phyloP scores from a whole-genome alignment of 2,113 vertebrate species.

The Strix uralensis region DNA sequence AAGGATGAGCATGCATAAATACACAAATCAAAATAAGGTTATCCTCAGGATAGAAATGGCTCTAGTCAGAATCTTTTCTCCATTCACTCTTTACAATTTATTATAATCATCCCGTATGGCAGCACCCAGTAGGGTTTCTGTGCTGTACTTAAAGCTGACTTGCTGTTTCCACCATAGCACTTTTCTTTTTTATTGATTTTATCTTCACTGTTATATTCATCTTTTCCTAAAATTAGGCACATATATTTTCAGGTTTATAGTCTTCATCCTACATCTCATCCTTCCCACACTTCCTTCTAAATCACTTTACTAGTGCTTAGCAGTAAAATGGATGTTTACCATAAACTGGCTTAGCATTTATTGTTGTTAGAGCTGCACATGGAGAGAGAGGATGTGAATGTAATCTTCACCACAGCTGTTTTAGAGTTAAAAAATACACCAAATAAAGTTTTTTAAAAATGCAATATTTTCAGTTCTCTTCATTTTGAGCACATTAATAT shows the following conservation, averaged over 20 bases:
- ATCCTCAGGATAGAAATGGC: slow-evolving; percentile 25
- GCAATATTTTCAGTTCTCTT: neutral
- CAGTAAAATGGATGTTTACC: slow-evolving; percentile 29
- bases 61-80: slow-evolving; percentile 37
- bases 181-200: slow-evolving; percentile 50
- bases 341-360: slow-evolving; percentile 3
- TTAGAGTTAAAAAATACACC: neutral
- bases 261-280: slow-evolving; percentile 10
- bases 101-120: slow-evolving; percentile 30
- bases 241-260: slow-evolving; percentile 47
- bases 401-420: neutral
- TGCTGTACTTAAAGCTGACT: slow-evolving; percentile 25
- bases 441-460: neutral
- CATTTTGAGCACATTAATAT: neutral
- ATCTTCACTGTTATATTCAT: slow-evolving; percentile 17
- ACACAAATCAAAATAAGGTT: slow-evolving; percentile 33
- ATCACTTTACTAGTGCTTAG: slow-evolving; percentile 38
- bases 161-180: neutral
- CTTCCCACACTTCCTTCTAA: slow-evolving; percentile 26
- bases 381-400: neutral
- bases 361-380: neutral
- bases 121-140: slow-evolving; percentile 5
- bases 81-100: slow-evolving; percentile 48
- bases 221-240: slow-evolving; percentile 46
- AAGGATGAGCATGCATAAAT: neutral